Base-by-base conservation (phyloP, 2,113 vertebrate genomes). In the Dissostichus mawsoni region DNA sequence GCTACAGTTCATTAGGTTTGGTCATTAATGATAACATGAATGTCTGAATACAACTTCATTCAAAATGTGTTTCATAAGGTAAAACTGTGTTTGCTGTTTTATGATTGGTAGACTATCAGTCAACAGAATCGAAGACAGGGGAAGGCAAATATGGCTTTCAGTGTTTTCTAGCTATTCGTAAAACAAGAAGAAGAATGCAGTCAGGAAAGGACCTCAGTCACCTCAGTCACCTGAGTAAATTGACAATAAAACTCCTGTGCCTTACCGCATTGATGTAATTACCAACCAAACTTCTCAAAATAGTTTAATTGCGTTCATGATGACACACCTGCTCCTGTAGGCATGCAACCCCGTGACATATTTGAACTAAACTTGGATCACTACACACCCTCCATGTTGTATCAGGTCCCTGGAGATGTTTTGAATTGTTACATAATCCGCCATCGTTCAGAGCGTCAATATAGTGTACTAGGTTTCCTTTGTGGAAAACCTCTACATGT, bases 151-250 rank as follows among this genome's bases (percentile, higher is more conserved):
- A 18, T 44, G 65, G 57, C 41, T 76, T 68, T 41, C 17, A 57
- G 41, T 72, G 45, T 73, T 81, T 64, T 81, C 6, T 29, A 65
- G 50, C 64, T 69, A 33, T 75, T 20, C 77, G 73, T 47, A 81
- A 29, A 29, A 29, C 29, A 4, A 29, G 29, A 29, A 29, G 3
- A 29, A 29, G 29, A 29, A 29, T 29, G 29, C 29, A 71, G 50
- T 51, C 79, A 44, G 33, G 18, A 72, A 69, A 56, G 44, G 73
- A 65, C 67, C 69, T 69, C 44, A 18, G 62, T 62, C 20, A 57
- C 20, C 5, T 55, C 33, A 2, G 25, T 58, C 20, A 58, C 23
- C 5, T 55, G 23, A 2, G 0, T 64, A 69, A 71, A 71, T 48
- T 0, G 2, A 67, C 68, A 59, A 51, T 69, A 80, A 65, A 65